Evolutionary conservation across 2,797 vertebrate species (phyloP).

Genomic region (Stomatorhinus walkeri): DNA sequence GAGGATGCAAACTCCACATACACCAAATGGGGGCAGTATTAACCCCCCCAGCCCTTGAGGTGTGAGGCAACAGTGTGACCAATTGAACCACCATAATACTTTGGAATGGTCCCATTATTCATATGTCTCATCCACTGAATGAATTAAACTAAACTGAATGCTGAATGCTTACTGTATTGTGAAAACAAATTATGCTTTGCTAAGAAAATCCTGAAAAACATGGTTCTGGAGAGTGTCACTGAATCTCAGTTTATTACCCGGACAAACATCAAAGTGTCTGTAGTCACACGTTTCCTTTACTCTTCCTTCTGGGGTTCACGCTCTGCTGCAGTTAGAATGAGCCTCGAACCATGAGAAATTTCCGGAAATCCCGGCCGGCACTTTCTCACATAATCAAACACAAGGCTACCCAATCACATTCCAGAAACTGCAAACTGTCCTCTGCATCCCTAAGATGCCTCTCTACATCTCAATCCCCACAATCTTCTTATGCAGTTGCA

Average conservation of each 20-base stretch:
- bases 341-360: neutral
- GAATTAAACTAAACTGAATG: neutral
- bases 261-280: neutral
- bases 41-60: neutral
- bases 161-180: neutral
- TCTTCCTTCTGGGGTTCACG: neutral
- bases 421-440: neutral
- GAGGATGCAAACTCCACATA: neutral
- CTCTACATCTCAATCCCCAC: neutral
- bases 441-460: neutral
- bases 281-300: neutral
- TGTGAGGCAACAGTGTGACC: neutral
- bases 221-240: neutral
- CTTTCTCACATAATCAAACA: neutral
- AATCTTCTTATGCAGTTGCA: neutral
- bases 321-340: neutral
- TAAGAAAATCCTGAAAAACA: neutral
- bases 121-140: neutral
- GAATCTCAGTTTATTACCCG: neutral
- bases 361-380: neutral
- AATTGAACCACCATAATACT: neutral
- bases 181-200: neutral
- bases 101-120: neutral
- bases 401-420: neutral
- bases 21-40: neutral